Evolutionary conservation across 1,140 invertebrate genomes (phyloP), one percentile per base, ranked within the genome.

Genomic region (Aphelinus certus): DNA sequence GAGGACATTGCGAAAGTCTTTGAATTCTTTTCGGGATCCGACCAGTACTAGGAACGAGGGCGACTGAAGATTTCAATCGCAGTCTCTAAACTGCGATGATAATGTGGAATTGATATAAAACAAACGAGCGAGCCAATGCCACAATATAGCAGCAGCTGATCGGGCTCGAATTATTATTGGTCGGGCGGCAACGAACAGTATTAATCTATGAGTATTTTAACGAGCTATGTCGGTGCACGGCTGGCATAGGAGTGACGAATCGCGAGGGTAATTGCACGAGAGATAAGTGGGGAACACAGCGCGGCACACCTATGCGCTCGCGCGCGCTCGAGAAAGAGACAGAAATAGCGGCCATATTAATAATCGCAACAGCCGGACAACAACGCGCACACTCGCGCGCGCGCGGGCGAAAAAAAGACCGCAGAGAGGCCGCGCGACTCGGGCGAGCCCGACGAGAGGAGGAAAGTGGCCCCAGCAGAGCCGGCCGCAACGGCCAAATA

Each of bases 171-270:
- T 26, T 26, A 26, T 26, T 26, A 26, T 26, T 26, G 26, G 26
- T 26, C 26, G 26, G 26, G 26, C 26, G 26, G 26, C 26, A 58
- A 47, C 7, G 61, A 63, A 65, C 51, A 65, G 58, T 72, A 72
- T 72, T 72, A 72, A 72, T 72, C 64, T 67, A 55, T 67, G 60
- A 47, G n/a, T 26, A 74, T 74, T 68, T 74, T 68, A 74, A 74
- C 56, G 64, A 74, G 72, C 49, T 26, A 53, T 49, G 48, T 57
- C 53, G 6, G 10, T 10, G 63, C 69, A 49, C 46, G 43, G 2
- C 9, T 46, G 9, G n/a, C 43, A 46, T 2, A 46, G 48, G 71
- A 49, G 46, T 74, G 72, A 68, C 72, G 72, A 56, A 68, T 74
- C 64, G 56, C 72, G 47, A 68, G 58, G 10, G 57, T 68, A 74